Percentiles rank a stretch among this genome's conserved stretches.
These are phyloP conservation scores for Plestiodon gilberti DNA, from an alignment of 2,113 vertebrate genomes.

Conservation along the genomic window DNA sequence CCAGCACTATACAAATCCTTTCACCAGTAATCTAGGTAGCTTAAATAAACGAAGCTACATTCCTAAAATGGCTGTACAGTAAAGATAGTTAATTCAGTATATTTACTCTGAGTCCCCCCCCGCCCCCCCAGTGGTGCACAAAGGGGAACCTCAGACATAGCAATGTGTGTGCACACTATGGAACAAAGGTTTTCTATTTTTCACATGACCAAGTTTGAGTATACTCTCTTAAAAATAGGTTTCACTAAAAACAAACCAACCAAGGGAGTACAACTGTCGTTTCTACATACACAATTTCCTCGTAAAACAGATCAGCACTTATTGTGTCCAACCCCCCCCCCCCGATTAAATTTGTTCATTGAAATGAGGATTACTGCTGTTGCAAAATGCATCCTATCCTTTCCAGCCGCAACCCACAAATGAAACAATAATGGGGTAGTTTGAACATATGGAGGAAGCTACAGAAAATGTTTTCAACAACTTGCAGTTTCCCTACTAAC, in stretches of 20 bases:
- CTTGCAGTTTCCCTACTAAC: conserved; percentile 1
- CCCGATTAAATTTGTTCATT: conserved; percentile 8
- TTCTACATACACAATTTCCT: neutral
- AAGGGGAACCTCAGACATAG: neutral
- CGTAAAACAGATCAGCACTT: neutral
- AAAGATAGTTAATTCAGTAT: conserved; percentile 30
- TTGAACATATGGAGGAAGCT: neutral
- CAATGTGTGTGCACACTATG: neutral
- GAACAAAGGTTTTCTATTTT: conserved; percentile 28
- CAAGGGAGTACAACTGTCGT: neutral
- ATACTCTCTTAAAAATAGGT: neutral
- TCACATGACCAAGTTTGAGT: conserved; percentile 5
- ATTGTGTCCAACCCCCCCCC: neutral
- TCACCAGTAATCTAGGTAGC: conserved; percentile 9
- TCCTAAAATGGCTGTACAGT: conserved; percentile 16
- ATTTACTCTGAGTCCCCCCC: conserved; percentile 28
- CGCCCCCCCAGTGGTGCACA: conserved; percentile 32
- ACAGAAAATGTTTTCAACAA: neutral
- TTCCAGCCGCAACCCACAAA: neutral
- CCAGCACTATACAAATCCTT: neutral
- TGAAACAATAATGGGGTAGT: conserved; percentile 13
- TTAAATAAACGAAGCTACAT: conserved; percentile 42
- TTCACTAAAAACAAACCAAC: conserved; percentile 11
- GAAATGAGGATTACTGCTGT: conserved; percentile 9
- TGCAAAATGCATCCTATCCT: neutral